A percentile compares a stretch with the other conserved stretches of the same genome.
Evolutionary conservation across 2,113 vertebrate species (phyloP).

Genomic region (Cheirogaleus medius): DNA sequence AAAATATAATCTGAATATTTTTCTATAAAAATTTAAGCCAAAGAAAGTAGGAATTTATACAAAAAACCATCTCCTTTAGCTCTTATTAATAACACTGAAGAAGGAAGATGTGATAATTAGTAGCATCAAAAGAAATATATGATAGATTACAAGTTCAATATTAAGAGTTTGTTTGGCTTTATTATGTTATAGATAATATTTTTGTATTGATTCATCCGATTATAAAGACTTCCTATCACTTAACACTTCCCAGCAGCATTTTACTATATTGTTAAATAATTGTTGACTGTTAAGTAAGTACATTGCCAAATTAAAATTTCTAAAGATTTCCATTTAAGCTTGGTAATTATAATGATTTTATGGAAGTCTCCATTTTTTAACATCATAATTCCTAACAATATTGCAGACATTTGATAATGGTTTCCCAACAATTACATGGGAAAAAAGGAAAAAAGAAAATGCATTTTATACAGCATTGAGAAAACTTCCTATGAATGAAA

Average conservation of each 20-base stretch:
- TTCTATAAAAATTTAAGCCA: background rate
- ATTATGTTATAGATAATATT: background rate
- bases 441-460: background rate
- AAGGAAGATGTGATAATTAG: background rate
- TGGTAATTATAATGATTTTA: background rate
- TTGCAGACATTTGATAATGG: background rate
- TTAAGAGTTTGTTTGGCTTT: background rate
- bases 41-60: background rate
- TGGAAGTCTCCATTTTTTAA: background rate
- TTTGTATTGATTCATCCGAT: background rate
- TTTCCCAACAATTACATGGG: background rate
- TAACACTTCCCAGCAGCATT: background rate
- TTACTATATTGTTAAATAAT: background rate
- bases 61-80: background rate
- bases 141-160: background rate
- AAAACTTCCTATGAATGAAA: constrained; percentile 6
- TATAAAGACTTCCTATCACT: background rate
- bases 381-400: background rate
- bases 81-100: background rate
- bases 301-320: background rate
- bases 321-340: background rate
- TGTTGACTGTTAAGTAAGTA: background rate
- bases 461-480: background rate
- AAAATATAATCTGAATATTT: background rate
- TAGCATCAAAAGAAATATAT: background rate